Conservation (phyloP, 2,888 invertebrate species). For the Dascillus cervinus region DNA sequence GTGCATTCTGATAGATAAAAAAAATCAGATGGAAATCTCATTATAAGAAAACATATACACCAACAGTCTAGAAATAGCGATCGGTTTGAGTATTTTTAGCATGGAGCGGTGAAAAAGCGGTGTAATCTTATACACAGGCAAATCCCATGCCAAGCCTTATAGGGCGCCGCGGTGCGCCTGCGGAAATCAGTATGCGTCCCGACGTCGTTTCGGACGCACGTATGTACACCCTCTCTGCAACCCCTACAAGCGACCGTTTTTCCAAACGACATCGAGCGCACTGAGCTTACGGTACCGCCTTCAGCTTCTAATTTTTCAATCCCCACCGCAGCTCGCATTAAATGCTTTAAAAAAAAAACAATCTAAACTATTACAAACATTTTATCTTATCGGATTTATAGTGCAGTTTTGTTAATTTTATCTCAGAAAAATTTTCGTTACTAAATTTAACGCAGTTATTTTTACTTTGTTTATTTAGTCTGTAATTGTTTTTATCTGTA, state of each 20-base stretch:
- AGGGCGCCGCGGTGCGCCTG: slow-evolving; percentile 40
- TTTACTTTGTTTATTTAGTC: no score
- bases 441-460: no score
- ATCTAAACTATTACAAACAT: no score
- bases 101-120: slow-evolving; percentile 41
- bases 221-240: slow-evolving; percentile 10
- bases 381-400: no score
- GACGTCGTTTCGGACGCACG: slow-evolving; percentile 19
- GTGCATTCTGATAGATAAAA: slow-evolving; percentile 1
- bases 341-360: no score
- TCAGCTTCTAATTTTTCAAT: slow-evolving; percentile 8
- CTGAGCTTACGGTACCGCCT: slow-evolving; percentile 7
- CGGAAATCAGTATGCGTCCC: slow-evolving; percentile 30
- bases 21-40: slow-evolving; percentile 26
- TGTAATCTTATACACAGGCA: slow-evolving; percentile 44
- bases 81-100: slow-evolving; percentile 42
- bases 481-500: no score
- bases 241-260: slow-evolving; percentile 10
- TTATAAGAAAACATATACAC: slow-evolving; percentile 36
- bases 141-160: slow-evolving; percentile 43
- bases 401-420: no score
- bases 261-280: slow-evolving; percentile 5
- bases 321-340: no score
- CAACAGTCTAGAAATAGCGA: slow-evolving; percentile 42
- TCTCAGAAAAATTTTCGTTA: no score